These are phyloP conservation scores for Ascidia mentula DNA, from an alignment of 23 tunicate genomes.

Conservation along the genomic window DNA sequence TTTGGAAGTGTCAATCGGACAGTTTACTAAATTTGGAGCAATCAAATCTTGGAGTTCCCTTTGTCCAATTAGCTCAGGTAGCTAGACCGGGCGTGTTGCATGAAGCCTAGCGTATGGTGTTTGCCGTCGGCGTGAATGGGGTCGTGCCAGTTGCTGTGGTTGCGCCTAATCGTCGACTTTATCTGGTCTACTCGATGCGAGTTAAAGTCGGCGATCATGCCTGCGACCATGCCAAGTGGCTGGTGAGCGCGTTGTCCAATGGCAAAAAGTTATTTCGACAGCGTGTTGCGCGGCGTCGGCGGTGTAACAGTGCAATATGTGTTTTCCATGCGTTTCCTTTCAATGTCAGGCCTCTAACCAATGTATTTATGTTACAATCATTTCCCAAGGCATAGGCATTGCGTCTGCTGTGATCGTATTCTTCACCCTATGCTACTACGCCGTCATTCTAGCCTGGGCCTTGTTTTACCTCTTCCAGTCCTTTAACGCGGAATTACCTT, in stretches of 20 bases:
- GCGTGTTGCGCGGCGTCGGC: background rate
- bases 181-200: too few species aligned
- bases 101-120: background rate
- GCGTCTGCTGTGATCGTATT: constrained; percentile 85
- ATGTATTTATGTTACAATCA: background rate
- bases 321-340: background rate
- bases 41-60: constrained; percentile 79
- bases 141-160: background rate
- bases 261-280: background rate
- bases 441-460: constrained; percentile 97
- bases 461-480: constrained; percentile 96
- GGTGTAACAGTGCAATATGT: background rate
- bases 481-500: constrained; percentile 78
- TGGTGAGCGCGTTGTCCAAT: background rate
- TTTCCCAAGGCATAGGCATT: constrained; percentile 78
- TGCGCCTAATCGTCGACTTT: constrained; percentile 5
- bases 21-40: constrained; percentile 89
- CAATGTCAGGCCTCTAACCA: constrained; percentile 1
- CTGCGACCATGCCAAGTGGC: background rate
- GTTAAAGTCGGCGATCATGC: background rate
- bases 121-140: constrained; percentile 8
- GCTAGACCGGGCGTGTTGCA: background rate
- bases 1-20: constrained; percentile 94
- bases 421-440: constrained; percentile 98
- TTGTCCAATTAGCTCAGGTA: constrained; percentile 94